A percentile compares a stretch with the other conserved stretches of the same genome.
Conservation (phyloP, 1,140 invertebrate species). For the Diorhabda sublineata region DNA sequence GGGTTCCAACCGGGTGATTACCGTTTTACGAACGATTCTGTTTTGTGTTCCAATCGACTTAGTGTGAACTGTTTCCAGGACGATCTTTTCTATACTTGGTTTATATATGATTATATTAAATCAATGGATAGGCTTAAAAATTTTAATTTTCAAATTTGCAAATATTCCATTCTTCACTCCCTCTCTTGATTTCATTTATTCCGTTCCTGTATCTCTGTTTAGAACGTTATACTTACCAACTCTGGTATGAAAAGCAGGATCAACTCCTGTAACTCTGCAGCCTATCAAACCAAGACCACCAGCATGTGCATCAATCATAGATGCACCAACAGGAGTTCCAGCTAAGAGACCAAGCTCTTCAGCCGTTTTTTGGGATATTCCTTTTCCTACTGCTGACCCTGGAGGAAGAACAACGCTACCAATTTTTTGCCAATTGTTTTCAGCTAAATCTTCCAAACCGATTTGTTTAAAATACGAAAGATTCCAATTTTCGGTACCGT, state of each 20-base stretch:
- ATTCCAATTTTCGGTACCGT: slow-evolving; percentile 66
- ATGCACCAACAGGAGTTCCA: slow-evolving; percentile 76
- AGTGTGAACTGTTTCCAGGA: no score
- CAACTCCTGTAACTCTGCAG: slow-evolving; percentile 53
- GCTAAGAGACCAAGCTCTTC: slow-evolving; percentile 62
- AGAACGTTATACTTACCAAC: slow-evolving; percentile 47
- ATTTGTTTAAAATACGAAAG: slow-evolving; percentile 68
- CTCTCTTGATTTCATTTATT: no score
- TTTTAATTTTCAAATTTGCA: no score
- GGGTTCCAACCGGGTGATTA: no score
- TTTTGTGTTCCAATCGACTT: no score
- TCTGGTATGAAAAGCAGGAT: slow-evolving; percentile 55
- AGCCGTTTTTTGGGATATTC: slow-evolving; percentile 63
- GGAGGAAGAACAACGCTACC: slow-evolving; percentile 68
- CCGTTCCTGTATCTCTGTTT: no score
- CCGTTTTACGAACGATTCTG: no score
- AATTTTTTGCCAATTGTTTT: slow-evolving; percentile 70
- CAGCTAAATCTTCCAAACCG: slow-evolving; percentile 69
- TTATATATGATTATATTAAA: no score
- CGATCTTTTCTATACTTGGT: no score
- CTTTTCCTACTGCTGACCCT: slow-evolving; percentile 67
- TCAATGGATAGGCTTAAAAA: no score
- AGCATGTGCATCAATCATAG: slow-evolving; percentile 93
- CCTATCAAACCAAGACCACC: slow-evolving; percentile 85
- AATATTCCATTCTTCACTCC: no score